These are phyloP conservation scores for Caenorhabditis uteleia DNA, from an alignment of 2,888 invertebrate genomes.

Conservation along the genomic window DNA sequence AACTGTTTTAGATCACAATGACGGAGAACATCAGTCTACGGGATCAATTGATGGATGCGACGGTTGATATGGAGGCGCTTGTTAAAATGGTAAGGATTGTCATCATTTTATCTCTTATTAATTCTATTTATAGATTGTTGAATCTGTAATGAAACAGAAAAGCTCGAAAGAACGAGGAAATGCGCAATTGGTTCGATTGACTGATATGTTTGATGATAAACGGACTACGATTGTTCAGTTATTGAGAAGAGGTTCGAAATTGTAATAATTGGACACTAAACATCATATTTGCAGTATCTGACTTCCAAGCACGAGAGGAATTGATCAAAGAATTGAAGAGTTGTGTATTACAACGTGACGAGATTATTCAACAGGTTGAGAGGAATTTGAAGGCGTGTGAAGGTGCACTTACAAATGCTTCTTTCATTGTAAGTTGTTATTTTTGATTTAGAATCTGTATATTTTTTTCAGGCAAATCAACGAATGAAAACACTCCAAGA, in stretches of 20 bases:
- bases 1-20: too few relatives aligned
- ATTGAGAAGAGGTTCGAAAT: constrained; percentile 18
- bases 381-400: constrained; percentile 53
- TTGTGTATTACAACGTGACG: constrained; percentile 48
- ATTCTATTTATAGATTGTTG: too few relatives aligned
- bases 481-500: constrained; percentile 52
- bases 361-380: constrained; percentile 48
- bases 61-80: constrained; percentile 49
- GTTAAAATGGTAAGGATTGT: too few relatives aligned
- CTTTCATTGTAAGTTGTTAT: constrained; percentile 46
- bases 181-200: too few relatives aligned
- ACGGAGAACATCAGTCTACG: too few relatives aligned
- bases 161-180: too few relatives aligned
- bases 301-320: constrained; percentile 55
- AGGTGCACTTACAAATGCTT: constrained; percentile 44
- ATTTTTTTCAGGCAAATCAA: constrained; percentile 50
- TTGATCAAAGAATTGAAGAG: constrained; percentile 48
- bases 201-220: constrained; percentile 44
- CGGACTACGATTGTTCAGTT: constrained; percentile 31
- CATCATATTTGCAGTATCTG: constrained; percentile 42
- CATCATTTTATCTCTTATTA: too few relatives aligned
- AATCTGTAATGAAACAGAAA: too few relatives aligned
- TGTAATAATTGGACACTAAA: not conserved
- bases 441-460: constrained; percentile 1
- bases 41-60: constrained; percentile 49